These are phyloP conservation scores for Leptinotarsa rubiginosa DNA, from an alignment of 2,888 invertebrate genomes.

Conservation along the genomic window DNA sequence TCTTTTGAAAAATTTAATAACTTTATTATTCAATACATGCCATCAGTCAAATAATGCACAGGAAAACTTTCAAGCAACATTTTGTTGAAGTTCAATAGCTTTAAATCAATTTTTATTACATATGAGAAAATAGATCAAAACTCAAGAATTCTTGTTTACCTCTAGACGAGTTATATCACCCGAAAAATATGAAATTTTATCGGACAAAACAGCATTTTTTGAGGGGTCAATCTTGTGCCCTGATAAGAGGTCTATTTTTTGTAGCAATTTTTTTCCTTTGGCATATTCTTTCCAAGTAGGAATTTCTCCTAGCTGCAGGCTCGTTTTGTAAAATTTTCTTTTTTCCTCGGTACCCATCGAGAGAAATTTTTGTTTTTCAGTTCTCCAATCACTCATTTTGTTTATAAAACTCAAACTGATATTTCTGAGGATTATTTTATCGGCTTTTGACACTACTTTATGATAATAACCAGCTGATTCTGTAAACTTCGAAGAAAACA, in stretches of 20 bases:
- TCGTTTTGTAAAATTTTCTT: slow-evolving; percentile 68
- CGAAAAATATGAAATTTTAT: slow-evolving; percentile 76
- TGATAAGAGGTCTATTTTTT: slow-evolving; percentile 58
- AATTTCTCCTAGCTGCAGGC: slow-evolving; percentile 66
- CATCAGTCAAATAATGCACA: too few species aligned
- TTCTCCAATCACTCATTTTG: slow-evolving; percentile 69
- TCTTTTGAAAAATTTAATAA: too few species aligned
- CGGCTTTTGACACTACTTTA: slow-evolving; percentile 2
- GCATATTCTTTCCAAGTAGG: slow-evolving; percentile 72
- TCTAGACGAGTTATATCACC: slow-evolving; percentile 89
- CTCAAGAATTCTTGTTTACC: slow-evolving; percentile 59
- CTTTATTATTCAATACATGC: too few species aligned
- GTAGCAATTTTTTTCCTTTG: slow-evolving; percentile 57
- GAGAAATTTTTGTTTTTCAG: slow-evolving; percentile 69
- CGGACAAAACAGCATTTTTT: slow-evolving; percentile 67
- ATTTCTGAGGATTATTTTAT: slow-evolving; percentile 4
- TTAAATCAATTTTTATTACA: too few species aligned
- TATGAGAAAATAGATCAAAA: too few species aligned
- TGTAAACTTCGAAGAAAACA: background rate
- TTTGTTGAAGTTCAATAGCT: too few species aligned
- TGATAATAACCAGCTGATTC: slow-evolving; percentile 11
- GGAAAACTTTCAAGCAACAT: too few species aligned
- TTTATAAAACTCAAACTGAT: background rate
- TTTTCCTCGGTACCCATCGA: slow-evolving; percentile 70
- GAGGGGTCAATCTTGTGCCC: slow-evolving; percentile 64